Conservation (phyloP, 92 coral and sea anemone species). For the Virgularia gustaviana region DNA sequence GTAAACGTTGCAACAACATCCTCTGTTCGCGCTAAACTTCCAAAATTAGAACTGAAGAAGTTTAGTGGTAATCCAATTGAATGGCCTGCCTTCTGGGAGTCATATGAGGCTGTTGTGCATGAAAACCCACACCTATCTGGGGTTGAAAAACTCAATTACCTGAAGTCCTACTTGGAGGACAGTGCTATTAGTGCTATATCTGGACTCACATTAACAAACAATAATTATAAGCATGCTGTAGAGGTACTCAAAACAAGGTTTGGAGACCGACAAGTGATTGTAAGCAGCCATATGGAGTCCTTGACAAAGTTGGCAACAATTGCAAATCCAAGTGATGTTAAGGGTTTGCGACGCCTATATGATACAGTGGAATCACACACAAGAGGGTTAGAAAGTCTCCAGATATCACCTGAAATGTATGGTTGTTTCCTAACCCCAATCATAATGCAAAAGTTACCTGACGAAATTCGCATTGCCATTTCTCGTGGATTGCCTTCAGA, state of each 20-base stretch:
- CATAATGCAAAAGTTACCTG: slow-evolving; percentile 47
- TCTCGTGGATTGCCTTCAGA: slow-evolving; percentile 33
- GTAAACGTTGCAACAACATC: too few species aligned
- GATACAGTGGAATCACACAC: slow-evolving; percentile 56
- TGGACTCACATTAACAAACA: slow-evolving; percentile 19
- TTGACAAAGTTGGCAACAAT: slow-evolving; percentile 52
- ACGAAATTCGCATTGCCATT: slow-evolving; percentile 33
- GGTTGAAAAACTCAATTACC: slow-evolving; percentile 18
- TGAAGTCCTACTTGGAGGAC: slow-evolving; percentile 23
- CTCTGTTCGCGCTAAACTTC: slow-evolving; percentile 16
- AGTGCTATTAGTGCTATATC: slow-evolving; percentile 9
- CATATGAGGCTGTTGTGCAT: slow-evolving; percentile 12
- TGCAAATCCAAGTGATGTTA: slow-evolving; percentile 25
- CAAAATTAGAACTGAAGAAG: slow-evolving; percentile 27
- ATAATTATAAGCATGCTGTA: slow-evolving; percentile 57
- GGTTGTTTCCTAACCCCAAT: slow-evolving; percentile 53
- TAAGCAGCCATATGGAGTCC: slow-evolving; percentile 66
- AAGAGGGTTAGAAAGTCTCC: slow-evolving; percentile 59
- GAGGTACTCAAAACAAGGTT: slow-evolving; percentile 61
- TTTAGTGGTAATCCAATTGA: slow-evolving; percentile 8
- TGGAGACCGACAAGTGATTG: slow-evolving; percentile 53
- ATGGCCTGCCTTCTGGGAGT: slow-evolving; percentile 29
- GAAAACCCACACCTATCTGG: slow-evolving; percentile 23
- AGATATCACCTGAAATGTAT: slow-evolving; percentile 53
- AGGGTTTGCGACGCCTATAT: slow-evolving; percentile 49